These are phyloP conservation scores for Lerista edwardsae DNA, from an alignment of 2,797 vertebrate species.

Conservation along the genomic window DNA sequence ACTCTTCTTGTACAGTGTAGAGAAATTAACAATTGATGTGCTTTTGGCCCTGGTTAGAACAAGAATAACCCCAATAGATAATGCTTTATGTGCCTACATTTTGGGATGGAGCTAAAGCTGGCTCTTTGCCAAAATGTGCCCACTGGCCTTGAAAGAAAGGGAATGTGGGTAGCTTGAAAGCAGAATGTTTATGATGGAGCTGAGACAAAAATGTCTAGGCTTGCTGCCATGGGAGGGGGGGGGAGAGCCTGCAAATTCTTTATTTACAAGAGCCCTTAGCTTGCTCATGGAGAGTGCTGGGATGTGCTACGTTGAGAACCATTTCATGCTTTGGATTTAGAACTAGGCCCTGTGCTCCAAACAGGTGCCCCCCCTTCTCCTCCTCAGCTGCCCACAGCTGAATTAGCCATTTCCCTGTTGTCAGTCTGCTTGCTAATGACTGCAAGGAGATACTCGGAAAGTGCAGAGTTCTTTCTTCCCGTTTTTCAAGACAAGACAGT, in stretches of 20 bases:
- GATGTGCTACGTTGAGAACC: constrained; percentile 46
- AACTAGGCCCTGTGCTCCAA: neutral
- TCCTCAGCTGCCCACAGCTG: constrained; percentile 43
- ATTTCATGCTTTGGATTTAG: constrained; percentile 45
- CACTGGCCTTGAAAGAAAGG: constrained; percentile 69
- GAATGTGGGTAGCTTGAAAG: constrained; percentile 68
- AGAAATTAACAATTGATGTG: neutral
- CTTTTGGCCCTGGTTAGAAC: constrained; percentile 31
- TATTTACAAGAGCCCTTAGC: neutral
- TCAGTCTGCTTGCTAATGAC: constrained; percentile 44
- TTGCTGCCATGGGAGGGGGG: constrained; percentile 65
- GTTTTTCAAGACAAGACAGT: constrained; percentile 46
- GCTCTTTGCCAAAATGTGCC: constrained; percentile 70
- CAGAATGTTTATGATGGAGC: constrained; percentile 78
- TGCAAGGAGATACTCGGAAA: constrained; percentile 50
- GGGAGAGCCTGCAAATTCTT: constrained; percentile 43
- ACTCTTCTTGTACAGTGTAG: neutral
- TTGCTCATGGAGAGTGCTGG: constrained; percentile 50
- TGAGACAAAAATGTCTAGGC: constrained; percentile 78
- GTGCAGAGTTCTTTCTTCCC: constrained; percentile 30
- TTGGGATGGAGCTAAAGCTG: constrained; percentile 57
- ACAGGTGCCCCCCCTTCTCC: constrained; percentile 38
- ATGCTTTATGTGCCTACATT: constrained; percentile 49
- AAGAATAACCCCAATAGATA: constrained; percentile 70
- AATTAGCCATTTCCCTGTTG: constrained; percentile 50